Base-by-base conservation (phyloP, 2,797 vertebrate genomes). In the Notolepis coatsorum region DNA sequence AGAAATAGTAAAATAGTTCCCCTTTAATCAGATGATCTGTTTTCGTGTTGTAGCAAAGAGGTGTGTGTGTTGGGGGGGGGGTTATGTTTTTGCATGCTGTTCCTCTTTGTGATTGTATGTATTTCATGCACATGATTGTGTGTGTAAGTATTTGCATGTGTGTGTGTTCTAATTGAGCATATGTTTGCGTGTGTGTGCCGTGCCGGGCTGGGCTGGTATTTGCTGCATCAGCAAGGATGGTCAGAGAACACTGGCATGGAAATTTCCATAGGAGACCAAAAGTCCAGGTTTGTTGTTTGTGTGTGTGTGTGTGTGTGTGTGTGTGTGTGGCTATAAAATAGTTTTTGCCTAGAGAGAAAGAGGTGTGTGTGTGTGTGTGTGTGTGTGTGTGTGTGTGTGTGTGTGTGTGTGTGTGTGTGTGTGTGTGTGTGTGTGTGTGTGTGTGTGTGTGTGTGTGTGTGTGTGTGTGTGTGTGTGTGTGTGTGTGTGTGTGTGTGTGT, bases 191-290 rank as follows among this genome's bases (percentile, higher is more conserved):
- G 46, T 25, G 3, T 48, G 49, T 28, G 6, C 18, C 15, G 35
- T 37, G 13, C 10, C 35, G n/a, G n/a, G 30, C 25, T 64, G 60
- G 23, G 23, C 24, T 54, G 75, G 64, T 74, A 80, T 87, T 73
- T 84, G 81, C 78, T 77, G 55, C 50, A 51, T 85, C 85, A 83
- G 84, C 86, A 60, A 63, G 61, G 4, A 13, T 41, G 46, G 66
- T 66, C 64, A 23, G 56, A 67, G 59, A 73, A 27, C 5, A 18
- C 54, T 2, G 43, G 48, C 37, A 61, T 82, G 83, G 81, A 85
- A 88, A 78, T 60, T 81, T 84, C 77, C 73, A 67, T 18, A 33
- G 61, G 38, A 61, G 10, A 30, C 39, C 13, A 45, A 13, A 33
- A 39, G 12, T 23, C 25, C 39, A 18, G 39, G 17, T 5, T 56